Base-by-base conservation (phyloP, 2,113 vertebrate genomes). In the Romanogobio albipinnatus region DNA sequence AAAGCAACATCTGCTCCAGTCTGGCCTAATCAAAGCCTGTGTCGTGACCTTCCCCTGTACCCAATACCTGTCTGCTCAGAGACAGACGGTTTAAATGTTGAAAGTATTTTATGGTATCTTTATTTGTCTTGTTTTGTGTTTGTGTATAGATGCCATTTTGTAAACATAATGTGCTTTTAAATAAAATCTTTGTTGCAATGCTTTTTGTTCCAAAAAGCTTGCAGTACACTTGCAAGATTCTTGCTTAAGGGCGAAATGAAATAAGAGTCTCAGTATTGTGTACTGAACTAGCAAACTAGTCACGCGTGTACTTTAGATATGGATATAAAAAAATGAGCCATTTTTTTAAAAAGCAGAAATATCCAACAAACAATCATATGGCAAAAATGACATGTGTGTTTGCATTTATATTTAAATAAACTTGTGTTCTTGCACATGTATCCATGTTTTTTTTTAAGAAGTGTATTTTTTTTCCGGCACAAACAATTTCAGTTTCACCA, bases 141-240 rank as follows among this genome's bases (percentile, higher is more conserved):
- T 68, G 49, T 82, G 80, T 71, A 82, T 71, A 82, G 64, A 82
- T 82, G 66, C 80, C 80, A 71, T 58, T 82, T 68, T 80, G 29
- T 80, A 85, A 66, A 79, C 84, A 79, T 43, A 62, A 64, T 68
- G 85, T 76, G 49, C 24, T 29, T 79, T 51, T n/a, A 49, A 36
- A 83, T 59, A 86, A 58, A 51, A 14, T 3, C 10, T 29, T 8
- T 9, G 22, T 29, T 13, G 3, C 13, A 22, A 11, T 61, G 56
- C 36, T 22, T 58, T 36, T 43, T 45, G 22, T 62, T 14, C 13
- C n/a, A 24, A 22, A 36, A 33, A 78, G 9, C 36, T 47, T 47
- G 7, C 6, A 62, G 26, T 62, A 26, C 13, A 47, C 33, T 26
- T 78, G n/a, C 36, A 58, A 53, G 15, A 9, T 17, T 19, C 64